Evolutionary conservation across 2,797 vertebrate species (phyloP), one percentile per base, ranked within the genome.

Genomic region (Sarcoramphus papa): DNA sequence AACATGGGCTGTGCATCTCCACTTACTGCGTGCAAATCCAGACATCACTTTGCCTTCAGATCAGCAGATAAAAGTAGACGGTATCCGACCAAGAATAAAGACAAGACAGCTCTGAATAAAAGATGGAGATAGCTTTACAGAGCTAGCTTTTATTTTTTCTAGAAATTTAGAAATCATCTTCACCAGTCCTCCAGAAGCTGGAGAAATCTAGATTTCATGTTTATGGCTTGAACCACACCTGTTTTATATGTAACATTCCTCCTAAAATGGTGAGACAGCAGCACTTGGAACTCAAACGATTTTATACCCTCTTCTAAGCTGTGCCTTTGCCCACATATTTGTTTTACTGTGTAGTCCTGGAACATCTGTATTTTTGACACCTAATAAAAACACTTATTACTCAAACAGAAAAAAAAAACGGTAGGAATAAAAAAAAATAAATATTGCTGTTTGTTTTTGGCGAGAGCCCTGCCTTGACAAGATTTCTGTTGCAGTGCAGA

Each of bases 311-410:
- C 62, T 53, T 22, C 83, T 35, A 64, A 33, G 59, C 83, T 73
- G 47, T 50, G 73, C 48, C 62, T 75, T 78, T 54, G 72, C 69
- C 57, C 57, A 50, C 9, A 0, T 19, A 11, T 92, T 91, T 88
- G 72, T 54, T 93, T 65, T 33, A 65, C 60, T 72, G 41, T 6
- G 31, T 4, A 54, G 27, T 41, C 73, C 82, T 84, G 91, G 41
- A 93, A 70, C 59, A 91, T 60, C 75, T 96, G 63, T 54, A 73
- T 37, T 95, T 95, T 41, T 87, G 83, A 87, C 76, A 81, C 51
- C 83, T 67, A 67, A 77, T 67, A 48, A 83, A 83, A 92, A 86
- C 35, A 54, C 56, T 35, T 70, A 47, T 87, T 56, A 64, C 57
- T 56, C 41, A 68, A 90, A n/a, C 35, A 83, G 72, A 16, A 75